Evolutionary conservation across 92 coral and sea anemone genomes (phyloP).

Genomic region (Umimayanthus kanabou): DNA sequence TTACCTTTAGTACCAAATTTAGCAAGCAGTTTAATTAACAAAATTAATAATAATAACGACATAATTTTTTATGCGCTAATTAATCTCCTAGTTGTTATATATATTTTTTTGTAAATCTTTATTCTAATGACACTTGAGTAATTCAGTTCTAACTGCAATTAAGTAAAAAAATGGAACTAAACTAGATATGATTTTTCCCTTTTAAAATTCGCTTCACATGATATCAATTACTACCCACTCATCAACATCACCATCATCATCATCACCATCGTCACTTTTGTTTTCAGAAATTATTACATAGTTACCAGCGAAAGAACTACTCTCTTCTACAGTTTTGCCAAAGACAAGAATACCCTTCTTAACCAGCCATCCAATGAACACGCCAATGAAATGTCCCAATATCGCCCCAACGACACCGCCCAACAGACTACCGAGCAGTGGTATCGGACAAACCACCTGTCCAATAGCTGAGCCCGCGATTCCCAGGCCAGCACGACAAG

Average conservation of each 20-base stretch:
- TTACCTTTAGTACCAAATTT: too few relatives aligned
- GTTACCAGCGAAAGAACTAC: neutral
- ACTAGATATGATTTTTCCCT: too few relatives aligned
- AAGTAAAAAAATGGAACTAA: neutral
- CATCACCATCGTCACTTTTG: neutral
- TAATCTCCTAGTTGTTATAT: too few relatives aligned
- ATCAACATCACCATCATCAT: neutral
- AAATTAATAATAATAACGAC: too few relatives aligned
- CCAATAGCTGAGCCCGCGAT: constrained; percentile 39
- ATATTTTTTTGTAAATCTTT: too few relatives aligned
- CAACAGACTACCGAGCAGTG: constrained; percentile 22
- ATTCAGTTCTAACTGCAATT: neutral
- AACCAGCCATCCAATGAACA: constrained; percentile 18
- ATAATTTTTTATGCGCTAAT: too few relatives aligned
- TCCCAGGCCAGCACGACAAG: constrained; percentile 32
- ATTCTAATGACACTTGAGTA: too few relatives aligned
- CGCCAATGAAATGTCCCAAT: constrained; percentile 26
- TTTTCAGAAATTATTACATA: neutral
- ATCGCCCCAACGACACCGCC: constrained; percentile 27
- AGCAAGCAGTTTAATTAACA: too few relatives aligned
- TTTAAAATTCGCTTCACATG: neutral
- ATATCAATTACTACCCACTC: constrained; percentile 14
- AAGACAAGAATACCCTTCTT: constrained; percentile 12
- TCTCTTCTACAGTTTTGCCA: neutral
- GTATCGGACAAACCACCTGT: constrained; percentile 24